These are phyloP conservation scores for Spilogale gracilis DNA, from an alignment of 2,113 vertebrate genomes.

Conservation along the genomic window DNA sequence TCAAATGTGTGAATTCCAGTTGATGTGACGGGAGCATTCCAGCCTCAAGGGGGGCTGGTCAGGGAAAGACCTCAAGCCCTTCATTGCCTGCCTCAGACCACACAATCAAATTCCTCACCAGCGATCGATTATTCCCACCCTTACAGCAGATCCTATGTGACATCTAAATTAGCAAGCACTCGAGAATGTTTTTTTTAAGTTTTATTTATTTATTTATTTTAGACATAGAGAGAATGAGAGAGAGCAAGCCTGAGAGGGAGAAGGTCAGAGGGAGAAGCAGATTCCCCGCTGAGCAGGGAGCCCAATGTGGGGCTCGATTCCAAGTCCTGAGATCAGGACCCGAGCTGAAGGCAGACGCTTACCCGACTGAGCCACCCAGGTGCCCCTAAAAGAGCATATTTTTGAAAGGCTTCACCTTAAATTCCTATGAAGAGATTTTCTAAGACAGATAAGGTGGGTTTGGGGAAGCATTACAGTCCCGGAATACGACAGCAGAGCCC, in stretches of 20 bases:
- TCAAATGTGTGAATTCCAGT: neutral
- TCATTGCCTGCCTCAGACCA: neutral
- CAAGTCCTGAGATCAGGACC: too few species aligned
- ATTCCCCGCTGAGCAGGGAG: too few species aligned
- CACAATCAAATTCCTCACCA: neutral
- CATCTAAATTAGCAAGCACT: neutral
- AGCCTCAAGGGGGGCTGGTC: neutral
- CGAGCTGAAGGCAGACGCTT: too few species aligned
- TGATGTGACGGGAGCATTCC: neutral
- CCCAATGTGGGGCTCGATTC: too few species aligned
- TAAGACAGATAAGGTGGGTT: neutral
- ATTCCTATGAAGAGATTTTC: neutral
- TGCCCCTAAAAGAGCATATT: neutral
- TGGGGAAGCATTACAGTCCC: neutral
- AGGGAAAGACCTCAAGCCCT: neutral
- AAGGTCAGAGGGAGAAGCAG: too few species aligned
- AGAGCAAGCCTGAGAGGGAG: too few species aligned
- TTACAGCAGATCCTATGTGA: rapidly evolving
- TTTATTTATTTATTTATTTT: too few species aligned
- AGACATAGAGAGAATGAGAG: too few species aligned
- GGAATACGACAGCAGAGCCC: neutral
- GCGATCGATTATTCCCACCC: neutral
- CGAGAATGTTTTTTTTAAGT: neutral
- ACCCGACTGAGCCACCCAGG: too few species aligned
- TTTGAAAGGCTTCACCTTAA: neutral